phyloP scores from a whole-genome alignment of 1,140 invertebrate genomes.

The Alviniconcha marisindica region DNA sequence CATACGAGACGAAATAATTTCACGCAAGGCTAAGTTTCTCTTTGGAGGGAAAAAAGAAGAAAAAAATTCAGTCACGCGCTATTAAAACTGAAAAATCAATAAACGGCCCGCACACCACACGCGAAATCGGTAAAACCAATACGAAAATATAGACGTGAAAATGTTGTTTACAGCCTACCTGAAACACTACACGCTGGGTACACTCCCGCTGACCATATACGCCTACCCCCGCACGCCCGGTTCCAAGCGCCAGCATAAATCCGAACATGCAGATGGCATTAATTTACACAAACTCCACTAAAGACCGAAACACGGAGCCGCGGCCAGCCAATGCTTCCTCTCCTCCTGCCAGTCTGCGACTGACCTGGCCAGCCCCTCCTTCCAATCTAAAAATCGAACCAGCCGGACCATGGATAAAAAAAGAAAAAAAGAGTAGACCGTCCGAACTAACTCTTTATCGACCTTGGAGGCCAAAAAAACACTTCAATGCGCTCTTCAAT shows the following conservation, averaged over 20 bases:
- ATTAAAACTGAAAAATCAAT: too few relatives aligned
- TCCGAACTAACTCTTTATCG: conserved; percentile 40
- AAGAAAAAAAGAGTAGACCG: conserved; percentile 43
- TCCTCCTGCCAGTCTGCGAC: conserved; percentile 27
- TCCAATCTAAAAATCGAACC: conserved; percentile 36
- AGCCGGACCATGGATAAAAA: conserved; percentile 36
- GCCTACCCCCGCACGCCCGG: not conserved
- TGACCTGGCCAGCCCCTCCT: conserved; percentile 38
- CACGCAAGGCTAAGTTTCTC: too few relatives aligned
- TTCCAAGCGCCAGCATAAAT: conserved; percentile 37
- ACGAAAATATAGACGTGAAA: too few relatives aligned
- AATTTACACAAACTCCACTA: conserved; percentile 41
- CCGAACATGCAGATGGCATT: conserved; percentile 42
- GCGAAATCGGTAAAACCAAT: too few relatives aligned
- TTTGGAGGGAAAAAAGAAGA: too few relatives aligned
- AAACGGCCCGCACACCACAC: too few relatives aligned
- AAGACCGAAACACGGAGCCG: not conserved
- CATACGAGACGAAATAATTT: too few relatives aligned
- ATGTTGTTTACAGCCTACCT: conserved; percentile 10
- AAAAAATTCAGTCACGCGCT: too few relatives aligned
- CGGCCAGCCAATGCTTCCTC: not conserved
- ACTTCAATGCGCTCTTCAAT: conserved; percentile 42
- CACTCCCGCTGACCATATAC: conserved; percentile 18
- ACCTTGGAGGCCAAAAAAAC: conserved; percentile 39
- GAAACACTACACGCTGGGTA: not conserved